Conservation (phyloP, 1,140 invertebrate species). For the Drosophila setifemur region DNA sequence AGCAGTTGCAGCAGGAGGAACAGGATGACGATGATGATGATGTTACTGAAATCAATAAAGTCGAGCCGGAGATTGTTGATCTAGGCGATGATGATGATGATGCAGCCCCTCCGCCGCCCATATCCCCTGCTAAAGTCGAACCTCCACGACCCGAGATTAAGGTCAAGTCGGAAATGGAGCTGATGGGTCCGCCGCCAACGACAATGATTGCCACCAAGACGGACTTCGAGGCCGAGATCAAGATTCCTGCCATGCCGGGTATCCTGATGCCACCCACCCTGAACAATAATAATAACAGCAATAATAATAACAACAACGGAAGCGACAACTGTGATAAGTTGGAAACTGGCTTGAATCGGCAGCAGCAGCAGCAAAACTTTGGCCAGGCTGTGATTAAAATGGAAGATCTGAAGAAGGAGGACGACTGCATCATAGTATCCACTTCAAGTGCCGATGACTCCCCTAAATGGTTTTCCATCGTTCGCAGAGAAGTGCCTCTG, state of each 20-base stretch:
- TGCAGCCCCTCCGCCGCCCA: neutral
- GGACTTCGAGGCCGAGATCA: slow-evolving; percentile 74
- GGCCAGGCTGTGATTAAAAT: slow-evolving; percentile 27
- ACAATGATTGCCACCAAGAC: slow-evolving; percentile 72
- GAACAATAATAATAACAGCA: slow-evolving; percentile 42
- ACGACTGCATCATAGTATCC: slow-evolving; percentile 76
- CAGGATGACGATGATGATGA: slow-evolving; percentile 65
- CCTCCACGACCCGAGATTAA: slow-evolving; percentile 58
- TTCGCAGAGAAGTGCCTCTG: slow-evolving; percentile 74
- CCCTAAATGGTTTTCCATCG: slow-evolving; percentile 85
- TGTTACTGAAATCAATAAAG: slow-evolving; percentile 72
- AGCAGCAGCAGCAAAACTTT: neutral
- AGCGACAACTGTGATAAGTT: slow-evolving; percentile 76
- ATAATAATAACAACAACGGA: slow-evolving; percentile 38
- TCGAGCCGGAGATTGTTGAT: slow-evolving; percentile 76
- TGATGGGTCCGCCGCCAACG: slow-evolving; percentile 64
- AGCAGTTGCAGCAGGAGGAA: slow-evolving; percentile 5
- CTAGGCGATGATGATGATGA: slow-evolving; percentile 76
- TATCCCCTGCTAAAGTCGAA: neutral
- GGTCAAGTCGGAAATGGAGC: slow-evolving; percentile 70
- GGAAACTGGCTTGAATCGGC: slow-evolving; percentile 25
- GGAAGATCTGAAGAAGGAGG: slow-evolving; percentile 72
- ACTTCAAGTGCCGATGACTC: slow-evolving; percentile 55
- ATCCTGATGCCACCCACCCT: slow-evolving; percentile 57
- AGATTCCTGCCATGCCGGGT: slow-evolving; percentile 68